Conservation (phyloP, 2,113 vertebrate genomes). For the Malurus melanocephalus region DNA sequence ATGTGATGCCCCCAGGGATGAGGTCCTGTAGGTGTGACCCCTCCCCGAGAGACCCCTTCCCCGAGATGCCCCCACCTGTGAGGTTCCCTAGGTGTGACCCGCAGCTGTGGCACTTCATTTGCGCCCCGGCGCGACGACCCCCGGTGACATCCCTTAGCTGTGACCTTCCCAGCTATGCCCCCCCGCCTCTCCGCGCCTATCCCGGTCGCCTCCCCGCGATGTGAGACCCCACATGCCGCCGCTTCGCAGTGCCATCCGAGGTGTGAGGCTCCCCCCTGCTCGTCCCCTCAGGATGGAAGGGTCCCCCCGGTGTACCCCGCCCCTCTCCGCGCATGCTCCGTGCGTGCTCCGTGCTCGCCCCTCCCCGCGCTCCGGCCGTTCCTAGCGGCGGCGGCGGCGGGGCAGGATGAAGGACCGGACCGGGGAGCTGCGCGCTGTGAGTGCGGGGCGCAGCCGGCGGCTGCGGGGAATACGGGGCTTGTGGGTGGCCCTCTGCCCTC, state of each 20-base stretch:
- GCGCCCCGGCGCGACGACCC: too few species aligned
- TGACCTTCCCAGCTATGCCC: not conserved
- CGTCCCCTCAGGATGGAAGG: not conserved
- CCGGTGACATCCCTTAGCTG: not conserved
- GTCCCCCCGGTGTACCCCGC: not conserved
- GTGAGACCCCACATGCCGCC: not conserved
- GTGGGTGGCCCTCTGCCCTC: not conserved
- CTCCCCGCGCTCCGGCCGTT: not conserved
- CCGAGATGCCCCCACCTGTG: too few species aligned
- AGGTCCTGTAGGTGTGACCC: not conserved
- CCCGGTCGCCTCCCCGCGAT: not conserved
- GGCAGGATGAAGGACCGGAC: slow-evolving; percentile 6
- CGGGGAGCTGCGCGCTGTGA: slow-evolving; percentile 1
- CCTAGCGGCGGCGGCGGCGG: not conserved
- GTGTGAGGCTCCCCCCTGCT: rapidly evolving
- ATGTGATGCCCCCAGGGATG: too few species aligned
- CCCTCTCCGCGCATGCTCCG: not conserved
- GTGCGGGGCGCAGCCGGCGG: not conserved
- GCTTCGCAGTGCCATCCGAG: not conserved
- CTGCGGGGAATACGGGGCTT: not conserved
- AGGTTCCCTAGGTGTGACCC: too few species aligned
- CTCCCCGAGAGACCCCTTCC: too few species aligned
- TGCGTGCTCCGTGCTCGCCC: not conserved
- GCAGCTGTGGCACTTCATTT: not conserved
- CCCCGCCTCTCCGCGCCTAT: too few species aligned